These are phyloP conservation scores for Drosophila mojavensis DNA, from an alignment of 1,140 invertebrate genomes.

Conservation along the genomic window DNA sequence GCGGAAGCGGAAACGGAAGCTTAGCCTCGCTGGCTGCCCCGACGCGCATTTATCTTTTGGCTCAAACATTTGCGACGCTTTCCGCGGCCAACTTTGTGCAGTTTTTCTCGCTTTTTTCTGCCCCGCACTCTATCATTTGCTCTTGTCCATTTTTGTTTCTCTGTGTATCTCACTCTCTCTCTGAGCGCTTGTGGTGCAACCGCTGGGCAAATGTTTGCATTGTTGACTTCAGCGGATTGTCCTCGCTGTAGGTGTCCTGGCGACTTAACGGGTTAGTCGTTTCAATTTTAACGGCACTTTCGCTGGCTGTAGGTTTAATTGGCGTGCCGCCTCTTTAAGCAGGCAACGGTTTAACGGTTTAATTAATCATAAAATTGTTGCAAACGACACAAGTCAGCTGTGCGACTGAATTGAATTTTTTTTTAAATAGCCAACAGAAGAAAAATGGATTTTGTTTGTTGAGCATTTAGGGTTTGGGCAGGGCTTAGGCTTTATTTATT, in stretches of 20 bases:
- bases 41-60: slow-evolving; percentile 58
- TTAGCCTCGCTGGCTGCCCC: slow-evolving; percentile 50
- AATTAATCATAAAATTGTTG: slow-evolving; percentile 78
- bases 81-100: slow-evolving; percentile 59
- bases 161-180: slow-evolving; percentile 7
- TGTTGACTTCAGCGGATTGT: slow-evolving; percentile 45
- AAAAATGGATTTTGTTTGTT: slow-evolving; percentile 15
- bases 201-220: slow-evolving; percentile 55
- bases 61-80: slow-evolving; percentile 65
- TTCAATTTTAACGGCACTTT: slow-evolving; percentile 55
- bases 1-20: slow-evolving; percentile 66
- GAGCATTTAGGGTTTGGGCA: slow-evolving; percentile 51
- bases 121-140: slow-evolving; percentile 2
- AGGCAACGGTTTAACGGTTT: slow-evolving; percentile 49
- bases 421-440: not conserved
- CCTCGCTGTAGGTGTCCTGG: slow-evolving; percentile 1
- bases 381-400: slow-evolving; percentile 61
- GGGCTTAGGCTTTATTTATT: slow-evolving; percentile 36
- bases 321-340: slow-evolving; percentile 36
- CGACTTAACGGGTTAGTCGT: slow-evolving; percentile 8
- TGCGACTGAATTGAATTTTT: slow-evolving; percentile 11
- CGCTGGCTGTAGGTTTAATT: slow-evolving; percentile 50
- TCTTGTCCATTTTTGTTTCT: not conserved
- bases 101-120: slow-evolving; percentile 25
- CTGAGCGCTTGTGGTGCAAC: slow-evolving; percentile 15